These are phyloP conservation scores for Agrochola circellaris DNA, from an alignment of 2,888 invertebrate genomes.

Conservation along the genomic window DNA sequence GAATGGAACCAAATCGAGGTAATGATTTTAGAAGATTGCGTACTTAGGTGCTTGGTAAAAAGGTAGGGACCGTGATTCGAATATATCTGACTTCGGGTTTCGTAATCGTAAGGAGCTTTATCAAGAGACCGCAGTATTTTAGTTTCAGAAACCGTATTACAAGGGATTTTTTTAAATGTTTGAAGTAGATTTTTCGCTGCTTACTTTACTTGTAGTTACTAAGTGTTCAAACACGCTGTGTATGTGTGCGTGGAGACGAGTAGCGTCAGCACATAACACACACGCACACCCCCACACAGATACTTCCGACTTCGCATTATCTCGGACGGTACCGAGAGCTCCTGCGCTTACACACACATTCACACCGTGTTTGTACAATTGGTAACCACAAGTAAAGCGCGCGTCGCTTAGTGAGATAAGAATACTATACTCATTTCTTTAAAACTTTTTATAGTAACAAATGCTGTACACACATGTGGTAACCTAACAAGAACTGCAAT, in stretches of 20 bases:
- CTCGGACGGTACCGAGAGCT: no score
- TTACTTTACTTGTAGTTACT: neutral
- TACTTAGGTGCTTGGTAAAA: constrained; percentile 52
- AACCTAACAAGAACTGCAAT: neutral
- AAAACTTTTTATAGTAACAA: no score
- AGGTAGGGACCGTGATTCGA: constrained; percentile 56
- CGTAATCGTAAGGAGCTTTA: constrained; percentile 42
- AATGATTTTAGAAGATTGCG: constrained; percentile 60
- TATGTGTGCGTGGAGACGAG: no score
- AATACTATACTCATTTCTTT: no score
- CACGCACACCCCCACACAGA: no score
- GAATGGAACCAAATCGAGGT: constrained; percentile 57
- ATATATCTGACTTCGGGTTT: constrained; percentile 53
- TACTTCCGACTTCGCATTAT: no score
- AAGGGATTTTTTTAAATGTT: constrained; percentile 19
- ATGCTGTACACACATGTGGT: neutral
- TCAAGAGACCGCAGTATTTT: constrained; percentile 41
- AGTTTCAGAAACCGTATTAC: constrained; percentile 24
- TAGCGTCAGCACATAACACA: no score
- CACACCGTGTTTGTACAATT: no score
- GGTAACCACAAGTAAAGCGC: no score
- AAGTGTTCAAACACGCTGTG: no score
- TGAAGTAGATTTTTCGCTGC: neutral
- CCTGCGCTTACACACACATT: no score
- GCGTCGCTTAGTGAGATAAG: no score